Evolutionary conservation across 2,797 vertebrate species (phyloP), one percentile per base, ranked within the genome.

Genomic region (Mus caroli): DNA sequence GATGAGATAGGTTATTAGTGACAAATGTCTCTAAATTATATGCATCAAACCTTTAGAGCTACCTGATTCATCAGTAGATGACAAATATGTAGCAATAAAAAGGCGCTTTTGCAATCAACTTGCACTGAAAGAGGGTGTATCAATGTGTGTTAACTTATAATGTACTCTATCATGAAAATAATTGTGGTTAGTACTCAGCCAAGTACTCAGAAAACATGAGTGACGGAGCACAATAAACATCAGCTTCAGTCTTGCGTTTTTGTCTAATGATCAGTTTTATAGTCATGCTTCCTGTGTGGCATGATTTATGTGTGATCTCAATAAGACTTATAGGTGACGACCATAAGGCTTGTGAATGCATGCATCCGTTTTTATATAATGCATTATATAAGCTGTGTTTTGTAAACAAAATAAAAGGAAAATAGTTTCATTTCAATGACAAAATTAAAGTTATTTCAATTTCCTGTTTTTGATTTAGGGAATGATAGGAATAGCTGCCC

Each of bases 381-480:
- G 31, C 10, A 60, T 56, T 46, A 34, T 3, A 80, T 58, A 88
- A 75, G 15, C 8, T 77, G 1, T 86, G 62, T 46, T 78, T 37
- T 58, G 17, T 46, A 84, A 92, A 75, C 58, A 83, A 83, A 97
- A 75, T 75, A 91, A 95, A 94, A 88, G 15, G 43, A n/a, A 94
- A 95, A 84, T 37, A 50, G 10, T 91, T 43, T 34, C 37, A 95
- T 24, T 7, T 94, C 43, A 71, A 1, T 93, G 40, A 31, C 37
- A 73, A 62, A 94, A 12, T 62, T 92, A n/a, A 37, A 71, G 60
- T 73, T 80, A 26, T 24, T 77, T 93, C 54, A 71, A 34, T 79
- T 93, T 54, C 19, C 50, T 89, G 60, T 64, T 52, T 94, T 93
- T 92, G 71, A 13, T 83, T 67, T 79, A 14, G 2, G 75, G 69